Conservation (phyloP, 2,888 invertebrate genomes). For the Hypercompe scribonia region DNA sequence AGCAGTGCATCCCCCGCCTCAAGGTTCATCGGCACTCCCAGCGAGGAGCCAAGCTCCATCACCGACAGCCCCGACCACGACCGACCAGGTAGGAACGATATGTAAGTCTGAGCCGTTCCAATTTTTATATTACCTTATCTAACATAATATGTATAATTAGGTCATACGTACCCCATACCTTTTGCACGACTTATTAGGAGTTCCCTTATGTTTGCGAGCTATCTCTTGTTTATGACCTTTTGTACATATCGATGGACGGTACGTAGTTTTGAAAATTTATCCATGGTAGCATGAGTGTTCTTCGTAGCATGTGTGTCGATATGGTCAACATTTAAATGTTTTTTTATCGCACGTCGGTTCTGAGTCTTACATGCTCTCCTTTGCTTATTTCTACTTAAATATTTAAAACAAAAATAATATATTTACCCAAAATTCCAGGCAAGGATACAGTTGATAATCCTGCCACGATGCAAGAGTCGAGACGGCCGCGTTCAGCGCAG, state of each 20-base stretch:
- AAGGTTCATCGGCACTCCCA: conserved; percentile 76
- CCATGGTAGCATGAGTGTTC: conserved; percentile 55
- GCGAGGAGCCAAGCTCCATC: conserved; percentile 77
- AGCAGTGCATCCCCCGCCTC: conserved; percentile 81
- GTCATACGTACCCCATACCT: conserved; percentile 37
- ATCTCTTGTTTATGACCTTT: conserved; percentile 14
- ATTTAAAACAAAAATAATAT: conserved; percentile 3
- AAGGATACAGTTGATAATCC: conserved; percentile 87
- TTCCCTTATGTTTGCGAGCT: conserved; percentile 32
- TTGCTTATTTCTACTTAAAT: conserved; percentile 9
- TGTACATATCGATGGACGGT: conserved; percentile 13
- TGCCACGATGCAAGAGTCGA: conserved; percentile 75
- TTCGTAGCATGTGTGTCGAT: conserved; percentile 54
- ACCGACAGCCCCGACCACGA: conserved; percentile 79
- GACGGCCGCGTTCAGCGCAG: conserved; percentile 75
- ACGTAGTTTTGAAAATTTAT: conserved; percentile 21
- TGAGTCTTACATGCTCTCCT: conserved; percentile 62
- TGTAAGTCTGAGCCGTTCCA: conserved; percentile 86
- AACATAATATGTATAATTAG: conserved; percentile 45
- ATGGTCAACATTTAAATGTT: conserved; percentile 30
- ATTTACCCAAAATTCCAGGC: conserved; percentile 69
- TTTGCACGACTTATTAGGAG: conserved; percentile 34
- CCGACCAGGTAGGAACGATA: conserved; percentile 86
- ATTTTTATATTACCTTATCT: conserved; percentile 72
- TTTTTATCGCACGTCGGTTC: conserved; percentile 62